These are phyloP conservation scores for Morone saxatilis DNA, from an alignment of 2,113 vertebrate species.

Conservation along the genomic window DNA sequence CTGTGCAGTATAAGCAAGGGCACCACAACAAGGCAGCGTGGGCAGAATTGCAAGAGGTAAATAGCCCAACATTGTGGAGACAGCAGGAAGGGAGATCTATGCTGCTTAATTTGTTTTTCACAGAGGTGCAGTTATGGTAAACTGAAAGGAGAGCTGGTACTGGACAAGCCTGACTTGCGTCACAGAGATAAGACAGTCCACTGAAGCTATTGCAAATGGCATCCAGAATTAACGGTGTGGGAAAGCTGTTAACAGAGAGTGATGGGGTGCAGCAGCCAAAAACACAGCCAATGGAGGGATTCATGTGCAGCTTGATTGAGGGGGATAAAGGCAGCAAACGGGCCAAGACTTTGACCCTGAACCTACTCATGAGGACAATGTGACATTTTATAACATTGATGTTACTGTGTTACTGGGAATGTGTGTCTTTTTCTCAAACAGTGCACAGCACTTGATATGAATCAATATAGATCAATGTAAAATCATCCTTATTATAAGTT, in stretches of 20 bases:
- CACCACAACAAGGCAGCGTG: conserved; percentile 37
- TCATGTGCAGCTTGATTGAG: conserved; percentile 47
- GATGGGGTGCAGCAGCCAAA: conserved; percentile 70
- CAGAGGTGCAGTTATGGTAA: conserved; percentile 67
- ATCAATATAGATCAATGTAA: neutral
- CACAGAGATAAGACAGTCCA: conserved; percentile 69
- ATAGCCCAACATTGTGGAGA: conserved; percentile 37
- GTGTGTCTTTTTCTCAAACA: neutral
- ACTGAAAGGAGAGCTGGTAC: conserved; percentile 55
- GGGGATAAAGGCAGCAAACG: conserved; percentile 51
- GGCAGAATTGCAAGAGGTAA: conserved; percentile 59
- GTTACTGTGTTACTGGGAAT: neutral
- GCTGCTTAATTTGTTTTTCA: conserved; percentile 72
- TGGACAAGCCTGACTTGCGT: conserved; percentile 68
- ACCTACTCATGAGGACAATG: conserved; percentile 43
- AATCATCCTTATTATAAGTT: conserved; percentile 3
- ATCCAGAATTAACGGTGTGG: conserved; percentile 72
- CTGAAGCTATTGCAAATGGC: conserved; percentile 65
- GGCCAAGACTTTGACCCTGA: conserved; percentile 68
- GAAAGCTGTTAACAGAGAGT: conserved; percentile 77
- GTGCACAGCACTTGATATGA: conserved; percentile 6
- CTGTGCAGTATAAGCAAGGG: conserved; percentile 35
- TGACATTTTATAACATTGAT: conserved; percentile 37
- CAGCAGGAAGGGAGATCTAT: conserved; percentile 53
- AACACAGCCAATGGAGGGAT: conserved; percentile 61